phyloP scores from a whole-genome alignment of 1,140 invertebrate species.

The Archegozetes longisetosus region DNA sequence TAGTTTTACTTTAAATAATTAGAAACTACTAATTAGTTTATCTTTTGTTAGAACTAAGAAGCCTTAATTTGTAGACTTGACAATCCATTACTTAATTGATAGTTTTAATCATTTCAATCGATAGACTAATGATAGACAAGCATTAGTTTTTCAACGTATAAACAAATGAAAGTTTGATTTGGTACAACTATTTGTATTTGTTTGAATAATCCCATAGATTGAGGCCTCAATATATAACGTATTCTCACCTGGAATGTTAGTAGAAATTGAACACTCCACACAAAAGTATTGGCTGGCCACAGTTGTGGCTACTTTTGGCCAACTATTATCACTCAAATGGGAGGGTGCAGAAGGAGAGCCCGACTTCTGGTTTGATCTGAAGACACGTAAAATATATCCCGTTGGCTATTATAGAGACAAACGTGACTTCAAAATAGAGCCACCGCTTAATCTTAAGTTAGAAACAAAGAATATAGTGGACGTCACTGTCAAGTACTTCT shows the following conservation, averaged over 20 bases:
- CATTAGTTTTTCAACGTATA: background rate
- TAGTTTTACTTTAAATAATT: too few species aligned
- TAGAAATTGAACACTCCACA: slow-evolving; percentile 5
- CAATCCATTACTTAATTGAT: background rate
- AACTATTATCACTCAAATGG: slow-evolving; percentile 7
- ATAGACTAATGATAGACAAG: background rate
- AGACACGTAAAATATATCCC: slow-evolving; percentile 1
- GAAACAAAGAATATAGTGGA: background rate
- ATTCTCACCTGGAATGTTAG: slow-evolving; percentile 4
- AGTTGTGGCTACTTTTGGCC: background rate
- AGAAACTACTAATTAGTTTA: background rate
- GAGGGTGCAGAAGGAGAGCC: background rate
- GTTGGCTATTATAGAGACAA: background rate
- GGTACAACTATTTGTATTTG: background rate
- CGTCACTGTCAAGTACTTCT: background rate
- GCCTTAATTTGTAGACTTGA: background rate
- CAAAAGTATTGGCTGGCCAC: slow-evolving; percentile 9
- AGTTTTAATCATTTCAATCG: background rate
- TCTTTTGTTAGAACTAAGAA: background rate
- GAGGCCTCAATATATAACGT: slow-evolving; percentile 4
- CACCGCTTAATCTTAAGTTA: background rate
- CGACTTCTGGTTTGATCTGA: slow-evolving; percentile 7
- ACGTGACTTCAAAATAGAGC: background rate
- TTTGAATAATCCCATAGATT: background rate
- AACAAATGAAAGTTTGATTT: background rate